Evolutionary conservation across 2,113 vertebrate species (phyloP).

Genomic region (Crocuta crocuta): DNA sequence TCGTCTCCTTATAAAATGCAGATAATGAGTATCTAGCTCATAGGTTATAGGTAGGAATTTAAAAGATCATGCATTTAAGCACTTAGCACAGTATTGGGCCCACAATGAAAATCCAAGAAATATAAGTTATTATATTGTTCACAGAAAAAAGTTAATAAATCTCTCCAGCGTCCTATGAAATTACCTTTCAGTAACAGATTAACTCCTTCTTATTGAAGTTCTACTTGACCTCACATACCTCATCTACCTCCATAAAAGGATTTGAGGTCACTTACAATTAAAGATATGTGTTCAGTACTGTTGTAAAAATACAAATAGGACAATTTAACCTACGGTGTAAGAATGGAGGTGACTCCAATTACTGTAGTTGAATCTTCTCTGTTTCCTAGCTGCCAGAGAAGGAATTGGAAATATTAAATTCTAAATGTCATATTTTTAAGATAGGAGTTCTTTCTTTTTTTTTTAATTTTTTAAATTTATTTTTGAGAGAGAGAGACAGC

Average conservation of each 20-base stretch:
- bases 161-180: neutral
- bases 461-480: too few relatives aligned
- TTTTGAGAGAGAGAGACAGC: too few relatives aligned
- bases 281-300: neutral
- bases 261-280: constrained; percentile 2
- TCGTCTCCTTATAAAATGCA: neutral
- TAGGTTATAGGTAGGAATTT: neutral
- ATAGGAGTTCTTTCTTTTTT: neutral
- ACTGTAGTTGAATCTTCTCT: neutral
- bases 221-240: neutral
- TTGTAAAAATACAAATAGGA: neutral
- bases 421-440: neutral
- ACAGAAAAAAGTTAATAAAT: neutral
- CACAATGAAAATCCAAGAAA: neutral
- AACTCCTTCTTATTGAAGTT: constrained; percentile 15
- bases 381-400: neutral
- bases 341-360: neutral
- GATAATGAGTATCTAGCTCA: neutral
- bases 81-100: neutral
- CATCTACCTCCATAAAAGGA: neutral
- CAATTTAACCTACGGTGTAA: neutral
- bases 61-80: neutral
- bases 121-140: neutral
- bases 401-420: neutral
- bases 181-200: constrained; percentile 33